A percentile compares a stretch with the other conserved stretches of the same genome.
phyloP scores from a whole-genome alignment of 1,140 invertebrate species.

The Drosophila fuyamai region DNA sequence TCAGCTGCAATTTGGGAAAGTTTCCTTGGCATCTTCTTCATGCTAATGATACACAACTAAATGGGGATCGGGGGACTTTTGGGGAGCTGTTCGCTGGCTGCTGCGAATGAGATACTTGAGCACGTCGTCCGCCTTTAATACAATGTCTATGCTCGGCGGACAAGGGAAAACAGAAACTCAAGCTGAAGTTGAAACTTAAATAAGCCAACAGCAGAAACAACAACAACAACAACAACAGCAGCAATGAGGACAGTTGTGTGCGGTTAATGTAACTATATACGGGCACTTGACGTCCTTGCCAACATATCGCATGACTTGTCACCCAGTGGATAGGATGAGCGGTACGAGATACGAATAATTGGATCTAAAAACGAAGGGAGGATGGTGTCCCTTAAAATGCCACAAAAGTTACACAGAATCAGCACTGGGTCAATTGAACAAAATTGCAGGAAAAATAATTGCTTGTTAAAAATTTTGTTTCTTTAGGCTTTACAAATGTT shows the following conservation, averaged over 20 bases:
- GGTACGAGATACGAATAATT: neutral
- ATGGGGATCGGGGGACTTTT: neutral
- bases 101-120: constrained; percentile 54
- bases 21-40: constrained; percentile 22
- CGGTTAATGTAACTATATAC: constrained; percentile 74
- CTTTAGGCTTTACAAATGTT: no score
- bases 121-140: constrained; percentile 50
- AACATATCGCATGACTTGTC: constrained; percentile 50
- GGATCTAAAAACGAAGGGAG: neutral
- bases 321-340: constrained; percentile 7
- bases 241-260: constrained; percentile 33
- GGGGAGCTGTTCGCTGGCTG: constrained; percentile 3
- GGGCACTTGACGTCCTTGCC: constrained; percentile 55
- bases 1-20: constrained; percentile 28
- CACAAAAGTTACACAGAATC: neutral
- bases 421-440: neutral
- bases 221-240: constrained; percentile 6
- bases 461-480: no score
- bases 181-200: constrained; percentile 73
- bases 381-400: constrained; percentile 9
- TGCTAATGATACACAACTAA: constrained; percentile 52
- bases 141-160: constrained; percentile 31
- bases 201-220: constrained; percentile 44
- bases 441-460: neutral
- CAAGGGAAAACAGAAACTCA: constrained; percentile 24